Conservation (phyloP, 2,888 invertebrate species). For the Melangyna quadrimaculata region DNA sequence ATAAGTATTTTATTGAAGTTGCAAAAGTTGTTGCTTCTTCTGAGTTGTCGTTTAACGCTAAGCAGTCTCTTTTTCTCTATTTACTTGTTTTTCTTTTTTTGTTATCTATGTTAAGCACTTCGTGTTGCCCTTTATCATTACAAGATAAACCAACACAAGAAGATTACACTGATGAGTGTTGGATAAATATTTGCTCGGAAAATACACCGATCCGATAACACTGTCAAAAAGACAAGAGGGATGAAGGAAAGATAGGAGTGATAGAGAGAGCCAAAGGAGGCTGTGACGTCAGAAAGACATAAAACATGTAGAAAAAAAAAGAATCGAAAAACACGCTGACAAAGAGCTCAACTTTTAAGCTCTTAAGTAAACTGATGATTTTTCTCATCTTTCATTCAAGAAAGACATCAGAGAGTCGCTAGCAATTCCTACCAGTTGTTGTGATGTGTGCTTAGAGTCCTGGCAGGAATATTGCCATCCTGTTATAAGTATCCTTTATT, state of each 20-base stretch:
- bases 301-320: neutral
- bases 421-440: neutral
- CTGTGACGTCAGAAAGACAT: neutral
- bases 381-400: constrained; percentile 54
- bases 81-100: constrained; percentile 20
- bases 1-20: no score
- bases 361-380: constrained; percentile 71
- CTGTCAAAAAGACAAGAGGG: constrained; percentile 22
- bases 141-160: constrained; percentile 68
- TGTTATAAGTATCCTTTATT: neutral
- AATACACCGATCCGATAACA: constrained; percentile 69
- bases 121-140: constrained; percentile 64
- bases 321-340: constrained; percentile 57
- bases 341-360: constrained; percentile 72
- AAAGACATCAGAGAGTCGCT: neutral
- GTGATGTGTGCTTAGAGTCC: neutral
- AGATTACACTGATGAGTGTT: constrained; percentile 71
- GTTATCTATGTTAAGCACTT: constrained; percentile 44
- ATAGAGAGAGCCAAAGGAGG: neutral
- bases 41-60: neutral
- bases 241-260: neutral
- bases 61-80: constrained; percentile 3
- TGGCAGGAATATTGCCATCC: constrained; percentile 1
- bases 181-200: constrained; percentile 69
- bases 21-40: constrained; percentile 47